Base-by-base conservation (phyloP, 2,797 vertebrate species). In the Clarias platycephalus region DNA sequence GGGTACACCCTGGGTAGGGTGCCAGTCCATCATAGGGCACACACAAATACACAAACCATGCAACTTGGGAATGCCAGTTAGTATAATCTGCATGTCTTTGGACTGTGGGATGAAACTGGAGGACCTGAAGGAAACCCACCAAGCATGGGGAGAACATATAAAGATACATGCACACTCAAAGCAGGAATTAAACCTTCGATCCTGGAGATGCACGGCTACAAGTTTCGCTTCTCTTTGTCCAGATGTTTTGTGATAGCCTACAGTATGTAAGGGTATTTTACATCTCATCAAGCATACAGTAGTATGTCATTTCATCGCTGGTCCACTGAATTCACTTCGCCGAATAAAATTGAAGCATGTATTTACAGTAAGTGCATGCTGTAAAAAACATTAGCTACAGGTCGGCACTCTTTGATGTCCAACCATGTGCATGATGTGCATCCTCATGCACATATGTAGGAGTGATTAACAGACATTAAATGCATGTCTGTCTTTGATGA, bases 401-500 rank as follows among this genome's bases (percentile, higher is more conserved):
- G 75, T 18, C 6, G 1, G n/a, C 5, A 64, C 37, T 57, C 58
- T 82, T 81, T 84, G n/a, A 72, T 49, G 22, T 71, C 58, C 71
- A 77, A 24, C 75, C 44, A 26, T 85, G 68, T 74, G 80, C 31
- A 13, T 81, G 44, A 53, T 70, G n/a, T 84, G 53, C 37, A 63
- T 64, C 70, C 76, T 58, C 60, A 34, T 58, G n/a, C 28, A 34
- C 20, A 76, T 34, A 64, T 55, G 68, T 85, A 82, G 37, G 62
- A 64, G 66, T 79, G 77, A 72, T 74, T 71, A 49, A 49, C 44
- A 49, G 44, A 49, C 44, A 49, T 53, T 70, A 58, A 79, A 72
- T 57, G 22, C 9, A 49, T 37, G 26, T 55, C 31, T 68, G 34
- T 81, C 77, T 83, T 87, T 89, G 91, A 90, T 88, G 83, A 92